Evolutionary conservation across 1,140 invertebrate species (phyloP), one percentile per base, ranked within the genome.

Genomic region (Aphidius ervi): DNA sequence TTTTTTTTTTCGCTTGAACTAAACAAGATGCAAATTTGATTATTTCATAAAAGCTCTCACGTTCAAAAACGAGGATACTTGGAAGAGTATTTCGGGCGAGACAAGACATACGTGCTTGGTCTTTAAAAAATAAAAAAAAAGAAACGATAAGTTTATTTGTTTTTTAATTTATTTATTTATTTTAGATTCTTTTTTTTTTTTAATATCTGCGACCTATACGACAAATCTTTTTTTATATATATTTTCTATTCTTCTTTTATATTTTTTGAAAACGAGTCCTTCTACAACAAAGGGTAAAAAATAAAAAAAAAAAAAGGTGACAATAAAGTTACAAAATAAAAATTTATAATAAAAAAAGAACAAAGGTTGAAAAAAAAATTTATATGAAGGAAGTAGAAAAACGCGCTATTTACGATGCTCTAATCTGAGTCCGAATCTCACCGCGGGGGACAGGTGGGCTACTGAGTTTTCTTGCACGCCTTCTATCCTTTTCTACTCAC

Each of bases 371-470:
- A 7, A 41, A 54, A 7, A 53, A 9, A 41, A 39, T 41, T 39
- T 46, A 48, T n/a, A 16, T 60, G 39, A 46, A 56, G 45, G 55
- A 62, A 62, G 55, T 56, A 63, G 60, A 65, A 65, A 66, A 64
- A 63, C 61, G 68, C 62, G 69, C 67, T 68, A 67, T 70, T 72
- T 70, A 69, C 65, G 68, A 70, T 69, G 65, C 67, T 62, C 59
- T 65, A 70, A 73, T 73, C 71, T 67, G 40, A 37, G 45, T 64
- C 62, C 67, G 66, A 68, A 70, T 70, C 69, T 67, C 59, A 50
- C 57, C 49, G 54, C 43, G 45, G 63, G 64, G 67, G 71, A 69
- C 71, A 73, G 68, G 69, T 73, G 71, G 63, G 69, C 71, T 70
- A 71, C 68, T 65, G 67, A 71, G 64, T 71, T 73, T 68, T 60